Percentiles rank a stretch among this genome's conserved stretches.
Conservation (phyloP, 1,140 invertebrate species). For the Propsilocerus akamusi region DNA sequence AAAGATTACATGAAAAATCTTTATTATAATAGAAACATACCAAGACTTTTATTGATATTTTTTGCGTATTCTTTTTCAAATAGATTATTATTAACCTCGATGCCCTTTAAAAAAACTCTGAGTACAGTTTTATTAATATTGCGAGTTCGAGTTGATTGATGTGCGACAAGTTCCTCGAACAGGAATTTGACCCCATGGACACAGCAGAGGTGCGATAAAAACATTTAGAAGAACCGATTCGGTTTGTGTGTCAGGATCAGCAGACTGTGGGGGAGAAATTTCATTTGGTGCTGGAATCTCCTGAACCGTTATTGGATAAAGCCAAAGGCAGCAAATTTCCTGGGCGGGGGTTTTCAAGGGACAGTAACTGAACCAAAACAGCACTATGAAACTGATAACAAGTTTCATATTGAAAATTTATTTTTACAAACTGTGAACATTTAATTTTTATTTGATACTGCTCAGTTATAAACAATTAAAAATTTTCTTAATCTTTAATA, state of each 20-base stretch:
- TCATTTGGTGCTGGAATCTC: neutral
- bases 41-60: too few species aligned
- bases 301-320: neutral
- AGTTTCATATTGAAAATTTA: too few species aligned
- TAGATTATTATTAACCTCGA: neutral
- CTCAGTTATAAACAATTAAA: neutral
- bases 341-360: too few species aligned
- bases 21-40: too few species aligned
- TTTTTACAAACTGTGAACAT: too few species aligned
- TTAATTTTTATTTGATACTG: neutral
- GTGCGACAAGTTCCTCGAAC: neutral
- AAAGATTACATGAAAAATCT: too few species aligned
- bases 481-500: too few species aligned
- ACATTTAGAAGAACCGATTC: too few species aligned
- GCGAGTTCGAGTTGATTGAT: neutral
- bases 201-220: neutral
- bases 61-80: too few species aligned
- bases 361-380: conserved; percentile 8
- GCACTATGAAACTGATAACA: neutral
- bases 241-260: too few species aligned
- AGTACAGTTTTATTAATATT: neutral
- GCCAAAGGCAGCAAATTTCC: too few species aligned
- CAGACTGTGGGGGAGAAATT: too few species aligned
- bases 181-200: neutral
- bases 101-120: neutral